phyloP scores from a whole-genome alignment of 2,797 vertebrate species.

The Eulemur mongoz region DNA sequence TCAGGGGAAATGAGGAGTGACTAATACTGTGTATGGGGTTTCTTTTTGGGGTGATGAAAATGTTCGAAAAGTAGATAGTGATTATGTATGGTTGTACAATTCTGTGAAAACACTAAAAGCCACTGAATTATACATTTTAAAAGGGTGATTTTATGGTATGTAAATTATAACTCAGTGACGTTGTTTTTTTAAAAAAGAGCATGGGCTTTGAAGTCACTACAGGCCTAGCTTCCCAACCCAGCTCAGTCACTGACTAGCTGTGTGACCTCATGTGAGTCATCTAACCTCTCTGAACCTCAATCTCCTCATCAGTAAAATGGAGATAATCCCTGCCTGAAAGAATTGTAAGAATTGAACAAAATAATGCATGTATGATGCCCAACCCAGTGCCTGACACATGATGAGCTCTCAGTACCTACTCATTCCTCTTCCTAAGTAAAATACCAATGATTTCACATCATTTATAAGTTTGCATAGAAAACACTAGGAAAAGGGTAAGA shows the following conservation, averaged over 20 bases:
- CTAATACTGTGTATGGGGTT: not conserved
- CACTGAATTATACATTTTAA: conserved; percentile 31
- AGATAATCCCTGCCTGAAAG: not conserved
- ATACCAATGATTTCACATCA: not conserved
- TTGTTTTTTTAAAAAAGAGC: not conserved
- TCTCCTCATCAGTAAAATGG: not conserved
- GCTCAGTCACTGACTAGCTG: not conserved
- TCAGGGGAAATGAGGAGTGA: not conserved
- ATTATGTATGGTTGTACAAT: not conserved
- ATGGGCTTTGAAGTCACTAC: not conserved
- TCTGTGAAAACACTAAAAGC: not conserved
- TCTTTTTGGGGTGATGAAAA: not conserved
- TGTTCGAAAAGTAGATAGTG: conserved; percentile 9
- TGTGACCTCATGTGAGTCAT: not conserved
- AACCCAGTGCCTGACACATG: not conserved
- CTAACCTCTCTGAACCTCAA: conserved; percentile 6
- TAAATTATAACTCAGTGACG: conserved; percentile 23
- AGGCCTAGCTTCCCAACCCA: conserved; percentile 10
- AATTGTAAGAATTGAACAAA: conserved; percentile 19
- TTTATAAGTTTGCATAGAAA: not conserved
- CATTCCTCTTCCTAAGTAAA: conserved; percentile 12
- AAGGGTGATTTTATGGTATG: not conserved
- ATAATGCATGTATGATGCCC: not conserved
- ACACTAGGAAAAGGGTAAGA: not conserved
- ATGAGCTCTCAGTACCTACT: not conserved